A percentile compares a stretch with the other conserved stretches of the same genome.
Evolutionary conservation across 2,888 invertebrate genomes (phyloP).

Genomic region (Macrosoma leucophasiata): DNA sequence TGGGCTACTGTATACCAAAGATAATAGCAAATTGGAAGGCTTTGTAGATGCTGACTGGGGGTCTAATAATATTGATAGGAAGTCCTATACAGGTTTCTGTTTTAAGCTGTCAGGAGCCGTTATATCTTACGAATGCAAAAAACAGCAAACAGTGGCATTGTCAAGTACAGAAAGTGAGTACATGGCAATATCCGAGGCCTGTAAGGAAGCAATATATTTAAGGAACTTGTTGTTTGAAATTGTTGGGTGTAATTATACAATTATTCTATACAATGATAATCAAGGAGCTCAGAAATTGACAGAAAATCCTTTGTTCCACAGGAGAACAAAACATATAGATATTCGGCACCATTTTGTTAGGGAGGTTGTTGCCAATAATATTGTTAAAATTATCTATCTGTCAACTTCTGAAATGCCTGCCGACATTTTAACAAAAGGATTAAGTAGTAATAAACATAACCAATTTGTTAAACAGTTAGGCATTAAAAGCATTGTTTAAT

Average conservation of each 20-base stretch:
- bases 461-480: slow-evolving; percentile 2
- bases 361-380: slow-evolving; percentile 9
- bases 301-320: slow-evolving; percentile 13
- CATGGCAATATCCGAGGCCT: slow-evolving; percentile 7
- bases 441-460: slow-evolving; percentile 2
- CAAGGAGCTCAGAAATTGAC: slow-evolving; percentile 17
- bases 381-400: slow-evolving; percentile 10
- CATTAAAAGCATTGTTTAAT: slow-evolving; percentile 1
- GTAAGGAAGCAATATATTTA: slow-evolving; percentile 17
- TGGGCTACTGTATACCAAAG: slow-evolving; percentile 19
- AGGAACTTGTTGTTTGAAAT: slow-evolving; percentile 13
- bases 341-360: slow-evolving; percentile 15
- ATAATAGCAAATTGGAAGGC: slow-evolving; percentile 14
- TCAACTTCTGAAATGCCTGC: slow-evolving; percentile 10
- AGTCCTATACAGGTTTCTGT: slow-evolving; percentile 14
- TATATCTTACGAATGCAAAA: slow-evolving; percentile 11
- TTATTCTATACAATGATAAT: slow-evolving; percentile 14
- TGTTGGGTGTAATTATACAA: slow-evolving; percentile 1
- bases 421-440: slow-evolving; percentile 7
- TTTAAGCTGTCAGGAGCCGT: slow-evolving; percentile 8
- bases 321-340: slow-evolving; percentile 18
- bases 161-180: slow-evolving; percentile 16
- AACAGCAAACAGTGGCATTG: slow-evolving; percentile 12
- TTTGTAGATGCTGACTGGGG: slow-evolving; percentile 27
- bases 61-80: slow-evolving; percentile 11